Evolutionary conservation across 2,113 vertebrate genomes (phyloP).

Genomic region (Synchiropus splendidus): DNA sequence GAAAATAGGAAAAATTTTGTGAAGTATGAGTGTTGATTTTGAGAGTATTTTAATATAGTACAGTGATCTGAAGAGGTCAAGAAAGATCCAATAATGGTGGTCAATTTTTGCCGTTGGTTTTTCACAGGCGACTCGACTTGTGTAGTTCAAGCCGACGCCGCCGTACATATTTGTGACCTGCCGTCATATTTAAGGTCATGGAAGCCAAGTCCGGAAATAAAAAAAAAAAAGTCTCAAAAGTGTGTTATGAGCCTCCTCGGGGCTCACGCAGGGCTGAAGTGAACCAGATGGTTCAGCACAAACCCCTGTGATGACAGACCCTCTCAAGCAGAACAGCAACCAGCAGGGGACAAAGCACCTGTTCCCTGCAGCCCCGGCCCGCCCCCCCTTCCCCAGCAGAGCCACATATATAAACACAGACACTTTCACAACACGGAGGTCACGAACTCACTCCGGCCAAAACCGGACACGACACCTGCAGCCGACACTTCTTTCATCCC

Average conservation of each 20-base stretch:
- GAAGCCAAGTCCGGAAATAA: no score
- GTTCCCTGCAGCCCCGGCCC: conserved; percentile 37
- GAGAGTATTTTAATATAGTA: no score
- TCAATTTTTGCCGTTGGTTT: no score
- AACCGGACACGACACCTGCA: conserved; percentile 36
- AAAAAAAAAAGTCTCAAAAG: no score
- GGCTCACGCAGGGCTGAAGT: conserved; percentile 15
- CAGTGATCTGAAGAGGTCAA: no score
- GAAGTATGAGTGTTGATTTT: no score
- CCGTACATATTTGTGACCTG: no score
- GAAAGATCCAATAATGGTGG: no score
- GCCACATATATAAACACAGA: conserved; percentile 20
- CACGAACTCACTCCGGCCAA: conserved; percentile 34
- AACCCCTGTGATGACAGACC: conserved; percentile 38
- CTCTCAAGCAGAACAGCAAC: conserved; percentile 47
- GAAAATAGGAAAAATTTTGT: no score
- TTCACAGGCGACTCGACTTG: no score
- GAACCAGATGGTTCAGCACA: conserved; percentile 51
- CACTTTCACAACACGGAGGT: conserved; percentile 47
- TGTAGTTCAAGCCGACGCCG: no score
- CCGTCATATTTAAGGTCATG: conserved; percentile 9
- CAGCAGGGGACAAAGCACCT: conserved; percentile 61
- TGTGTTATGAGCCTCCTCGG: neutral
- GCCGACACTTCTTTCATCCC: conserved; percentile 4
- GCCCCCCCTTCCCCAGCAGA: conserved; percentile 15